Conservation (phyloP, 2,888 invertebrate genomes). For the Itoplectis maculator region DNA sequence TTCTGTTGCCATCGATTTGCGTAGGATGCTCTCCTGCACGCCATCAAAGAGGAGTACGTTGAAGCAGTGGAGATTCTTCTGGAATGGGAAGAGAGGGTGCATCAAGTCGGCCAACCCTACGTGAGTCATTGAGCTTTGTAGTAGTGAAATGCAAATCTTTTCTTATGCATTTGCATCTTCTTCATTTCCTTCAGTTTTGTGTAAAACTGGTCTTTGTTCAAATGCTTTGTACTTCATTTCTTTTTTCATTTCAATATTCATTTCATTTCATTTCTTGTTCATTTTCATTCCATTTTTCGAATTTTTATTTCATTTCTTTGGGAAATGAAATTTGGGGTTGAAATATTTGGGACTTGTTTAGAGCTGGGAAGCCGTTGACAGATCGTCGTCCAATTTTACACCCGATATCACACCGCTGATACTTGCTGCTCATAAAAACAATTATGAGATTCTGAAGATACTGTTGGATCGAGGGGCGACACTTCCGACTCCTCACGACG, state of each 20-base stretch:
- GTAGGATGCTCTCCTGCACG: constrained; percentile 95
- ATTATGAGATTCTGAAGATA: constrained; percentile 98
- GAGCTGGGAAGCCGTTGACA: constrained; percentile 95
- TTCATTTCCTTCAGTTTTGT: neutral
- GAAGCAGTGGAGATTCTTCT: constrained; percentile 98
- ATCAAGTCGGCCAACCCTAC: constrained; percentile 91
- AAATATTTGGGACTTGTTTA: too few relatives aligned
- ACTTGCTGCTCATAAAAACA: constrained; percentile 97
- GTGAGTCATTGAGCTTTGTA: constrained; percentile 85
- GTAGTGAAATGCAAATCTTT: neutral
- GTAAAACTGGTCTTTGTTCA: too few relatives aligned
- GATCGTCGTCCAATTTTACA: constrained; percentile 94
- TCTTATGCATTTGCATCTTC: too few relatives aligned
- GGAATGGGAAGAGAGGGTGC: constrained; percentile 94
- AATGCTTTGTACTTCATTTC: too few relatives aligned
- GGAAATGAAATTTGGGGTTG: too few relatives aligned
- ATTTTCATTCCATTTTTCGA: too few relatives aligned
- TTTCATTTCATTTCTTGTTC: too few relatives aligned
- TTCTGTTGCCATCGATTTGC: constrained; percentile 62
- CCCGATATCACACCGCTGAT: constrained; percentile 98
- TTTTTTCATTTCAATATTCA: too few relatives aligned
- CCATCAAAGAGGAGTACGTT: constrained; percentile 99
- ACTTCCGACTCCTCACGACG: constrained; percentile 96
- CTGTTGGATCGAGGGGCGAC: constrained; percentile 96
- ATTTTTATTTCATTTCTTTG: too few relatives aligned